Evolutionary conservation across 2,797 vertebrate species (phyloP), one percentile per base, ranked within the genome.

Genomic region (Sebastes nivosus): DNA sequence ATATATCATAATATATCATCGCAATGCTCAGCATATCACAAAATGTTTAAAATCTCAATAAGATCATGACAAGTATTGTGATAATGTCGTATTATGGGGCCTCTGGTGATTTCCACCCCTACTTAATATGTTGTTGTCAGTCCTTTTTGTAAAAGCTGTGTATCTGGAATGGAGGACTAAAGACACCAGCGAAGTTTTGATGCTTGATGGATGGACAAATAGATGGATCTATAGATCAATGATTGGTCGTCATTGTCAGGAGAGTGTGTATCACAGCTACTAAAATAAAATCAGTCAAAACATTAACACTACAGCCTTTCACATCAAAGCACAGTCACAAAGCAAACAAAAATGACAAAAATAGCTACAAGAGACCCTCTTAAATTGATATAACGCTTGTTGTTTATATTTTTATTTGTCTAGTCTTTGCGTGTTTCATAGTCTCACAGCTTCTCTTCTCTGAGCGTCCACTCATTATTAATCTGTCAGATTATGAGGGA

Each of bases 401-500:
- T 10, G 42, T 57, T 75, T 72, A 6, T 65, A 9, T 73, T 24
- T 30, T 32, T 67, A 38, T 80, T 64, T 63, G n/a, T 61, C 55
- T 27, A 1, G n/a, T 67, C 34, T 72, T 77, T 71, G 36, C 22
- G 42, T 38, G 2, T 82, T 63, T 74, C 42, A 20, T 25, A 36
- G 16, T 30, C 24, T 72, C 10, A 34, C 60, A 34, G 61, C 66
- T 30, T 77, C n/a, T 69, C 4, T 27, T 77, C 32, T 67, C 6
- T 34, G 42, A 60, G 36, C 46, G 57, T 80, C 60, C 57, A 75
- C 68, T 72, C 9, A 50, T 77, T 74, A 71, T 73, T 76, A 72
- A 67, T 77, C 70, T 72, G n/a, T 70, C 54, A 81, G 60, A 84
- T 83, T 67, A 86, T 84, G 66, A 84, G 24, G 55, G 55, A 67